Conservation (phyloP, 2,113 vertebrate species). For the Piprites chloris region DNA sequence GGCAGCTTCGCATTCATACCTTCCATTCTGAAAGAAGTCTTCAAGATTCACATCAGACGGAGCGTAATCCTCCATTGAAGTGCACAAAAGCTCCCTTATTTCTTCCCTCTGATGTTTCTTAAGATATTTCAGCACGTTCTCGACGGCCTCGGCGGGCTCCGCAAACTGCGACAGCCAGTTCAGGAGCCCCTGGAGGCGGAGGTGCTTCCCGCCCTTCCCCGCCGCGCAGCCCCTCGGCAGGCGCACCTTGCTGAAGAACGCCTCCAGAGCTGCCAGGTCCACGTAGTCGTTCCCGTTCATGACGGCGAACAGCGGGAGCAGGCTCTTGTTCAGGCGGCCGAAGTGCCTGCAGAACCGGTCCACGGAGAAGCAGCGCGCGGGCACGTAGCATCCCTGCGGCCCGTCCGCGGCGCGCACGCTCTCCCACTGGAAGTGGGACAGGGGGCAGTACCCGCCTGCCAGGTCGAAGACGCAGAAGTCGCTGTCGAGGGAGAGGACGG, state of each 20-base stretch:
- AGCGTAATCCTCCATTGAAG: slow-evolving; percentile 81
- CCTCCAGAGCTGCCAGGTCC: slow-evolving; percentile 64
- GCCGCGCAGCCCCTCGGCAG: neutral
- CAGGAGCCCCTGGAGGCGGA: slow-evolving; percentile 79
- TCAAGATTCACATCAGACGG: slow-evolving; percentile 73
- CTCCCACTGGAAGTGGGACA: slow-evolving; percentile 86
- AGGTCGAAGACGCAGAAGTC: slow-evolving; percentile 94
- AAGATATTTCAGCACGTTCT: slow-evolving; percentile 64
- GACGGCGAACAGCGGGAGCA: slow-evolving; percentile 88
- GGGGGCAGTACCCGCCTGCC: slow-evolving; percentile 84
- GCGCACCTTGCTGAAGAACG: slow-evolving; percentile 64
- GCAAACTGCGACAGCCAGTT: slow-evolving; percentile 83
- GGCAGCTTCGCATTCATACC: slow-evolving; percentile 34
- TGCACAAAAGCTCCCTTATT: slow-evolving; percentile 68
- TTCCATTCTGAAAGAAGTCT: slow-evolving; percentile 74
- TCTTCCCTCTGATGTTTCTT: slow-evolving; percentile 26
- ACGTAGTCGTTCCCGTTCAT: slow-evolving; percentile 86
- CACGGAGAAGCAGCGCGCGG: slow-evolving; percentile 77
- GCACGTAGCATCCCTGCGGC: slow-evolving; percentile 72
- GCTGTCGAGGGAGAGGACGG: slow-evolving; percentile 89
- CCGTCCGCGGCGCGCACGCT: slow-evolving; percentile 51
- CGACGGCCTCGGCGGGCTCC: slow-evolving; percentile 72
- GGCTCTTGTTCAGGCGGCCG: slow-evolving; percentile 64
- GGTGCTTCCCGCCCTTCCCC: slow-evolving; percentile 52
- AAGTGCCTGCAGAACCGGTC: slow-evolving; percentile 79